Evolutionary conservation across 2,113 vertebrate species (phyloP).

Genomic region (Lycocorax pyrrhopterus): DNA sequence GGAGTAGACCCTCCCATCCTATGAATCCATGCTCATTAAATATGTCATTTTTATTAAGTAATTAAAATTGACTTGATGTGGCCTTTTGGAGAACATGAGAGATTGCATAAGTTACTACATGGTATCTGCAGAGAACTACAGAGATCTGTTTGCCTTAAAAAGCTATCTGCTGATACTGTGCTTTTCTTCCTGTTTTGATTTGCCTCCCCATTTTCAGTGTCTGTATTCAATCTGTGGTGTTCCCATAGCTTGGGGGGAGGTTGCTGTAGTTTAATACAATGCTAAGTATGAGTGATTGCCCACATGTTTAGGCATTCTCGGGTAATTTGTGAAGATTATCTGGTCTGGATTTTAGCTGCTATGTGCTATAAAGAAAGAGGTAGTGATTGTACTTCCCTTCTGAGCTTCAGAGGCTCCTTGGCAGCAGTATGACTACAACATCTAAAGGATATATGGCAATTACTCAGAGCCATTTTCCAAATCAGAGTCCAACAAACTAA

Average conservation of each 20-base stretch:
- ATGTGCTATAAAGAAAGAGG: not conserved
- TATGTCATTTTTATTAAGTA: not conserved
- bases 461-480: not conserved
- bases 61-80: not conserved
- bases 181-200: not conserved
- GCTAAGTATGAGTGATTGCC: not conserved
- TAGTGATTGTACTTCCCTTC: not conserved
- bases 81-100: not conserved
- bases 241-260: not conserved
- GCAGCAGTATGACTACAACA: not conserved
- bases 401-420: not conserved
- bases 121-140: not conserved
- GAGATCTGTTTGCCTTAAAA: not conserved
- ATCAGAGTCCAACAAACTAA: not conserved
- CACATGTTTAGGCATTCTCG: not conserved
- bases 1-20: not conserved
- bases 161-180: not conserved
- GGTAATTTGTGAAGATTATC: not conserved
- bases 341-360: not conserved
- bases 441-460: not conserved
- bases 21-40: not conserved
- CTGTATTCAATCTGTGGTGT: not conserved
- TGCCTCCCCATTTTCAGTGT: not conserved
- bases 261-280: not conserved
- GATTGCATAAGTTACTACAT: not conserved